phyloP scores from a whole-genome alignment of 2,113 vertebrate genomes.

The Rattus norvegicus region DNA sequence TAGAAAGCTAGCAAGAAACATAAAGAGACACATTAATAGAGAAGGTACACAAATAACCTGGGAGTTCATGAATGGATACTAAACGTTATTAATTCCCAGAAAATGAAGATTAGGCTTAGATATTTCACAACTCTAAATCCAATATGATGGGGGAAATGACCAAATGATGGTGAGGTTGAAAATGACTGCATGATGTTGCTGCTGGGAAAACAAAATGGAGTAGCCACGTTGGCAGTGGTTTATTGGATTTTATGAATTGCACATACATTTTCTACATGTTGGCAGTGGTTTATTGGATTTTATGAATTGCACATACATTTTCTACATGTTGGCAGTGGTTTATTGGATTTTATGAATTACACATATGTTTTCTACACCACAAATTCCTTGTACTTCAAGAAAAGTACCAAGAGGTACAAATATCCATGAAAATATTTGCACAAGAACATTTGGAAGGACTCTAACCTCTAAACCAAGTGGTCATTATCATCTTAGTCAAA shows the following conservation, averaged over 20 bases:
- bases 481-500: not conserved
- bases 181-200: not conserved
- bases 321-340: not conserved
- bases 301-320: too few species aligned
- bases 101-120: not conserved
- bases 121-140: not conserved
- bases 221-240: not conserved
- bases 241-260: too few species aligned
- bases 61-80: not conserved
- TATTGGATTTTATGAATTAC: not conserved
- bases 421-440: not conserved
- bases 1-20: not conserved
- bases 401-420: not conserved
- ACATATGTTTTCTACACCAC: not conserved
- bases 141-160: not conserved
- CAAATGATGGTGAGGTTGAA: not conserved
- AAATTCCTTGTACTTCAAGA: not conserved
- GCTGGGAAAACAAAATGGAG: not conserved
- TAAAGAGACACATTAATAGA: not conserved
- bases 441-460: not conserved
- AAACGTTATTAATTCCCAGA: not conserved
- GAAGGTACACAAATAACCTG: not conserved
- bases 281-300: not conserved
- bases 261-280: not conserved
- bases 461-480: not conserved